Evolutionary conservation across 1,140 invertebrate species (phyloP), one percentile per base, ranked within the genome.

Genomic region (Hylaeus anthracinus): DNA sequence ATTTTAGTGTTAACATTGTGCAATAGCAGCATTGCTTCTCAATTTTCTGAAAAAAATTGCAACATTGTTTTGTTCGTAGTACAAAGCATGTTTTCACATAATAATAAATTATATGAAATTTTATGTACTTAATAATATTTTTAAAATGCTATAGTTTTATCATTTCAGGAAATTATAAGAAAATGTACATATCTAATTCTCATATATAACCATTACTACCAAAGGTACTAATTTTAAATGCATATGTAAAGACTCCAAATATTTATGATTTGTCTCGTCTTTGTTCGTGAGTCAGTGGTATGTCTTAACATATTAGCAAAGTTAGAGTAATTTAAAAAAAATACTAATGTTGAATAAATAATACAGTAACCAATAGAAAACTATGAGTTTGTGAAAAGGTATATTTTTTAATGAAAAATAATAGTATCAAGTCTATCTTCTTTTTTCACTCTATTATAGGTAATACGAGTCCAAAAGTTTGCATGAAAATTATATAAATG

Each of bases 141-240:
- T 61, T 53, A 65, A 71, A 78, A 53, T 78, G 69, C 66, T 70
- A 48, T 63, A 78, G 75, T 51, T 70, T 70, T 53, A 79, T 43
- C 63, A 72, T 79, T 78, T 70, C 53, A 70, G 48, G 65, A 60
- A 79, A 55, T 78, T 70, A 55, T 39, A 71, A 79, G 75, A 43
- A 78, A 76, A 63, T 79, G 43, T 58, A 26, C 56, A 66, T 55
- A 66, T 66, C 5, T 76, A 69, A 65, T 45, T 43, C 61, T 79
- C 66, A 61, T 26, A 66, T 64, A 43, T 79, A 70, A 71, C 53
- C 26, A 71, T 71, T 78, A 63, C 56, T 78, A 15, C 26, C 5
- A 63, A 71, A 71, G 67, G 67, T 78, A 71, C 8, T 53, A 39
- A 78, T 41, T 71, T 63, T 72, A 58, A 79, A 79, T 58, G 15